phyloP scores from a whole-genome alignment of 2,113 vertebrate genomes.

The Thunnus maccoyii region DNA sequence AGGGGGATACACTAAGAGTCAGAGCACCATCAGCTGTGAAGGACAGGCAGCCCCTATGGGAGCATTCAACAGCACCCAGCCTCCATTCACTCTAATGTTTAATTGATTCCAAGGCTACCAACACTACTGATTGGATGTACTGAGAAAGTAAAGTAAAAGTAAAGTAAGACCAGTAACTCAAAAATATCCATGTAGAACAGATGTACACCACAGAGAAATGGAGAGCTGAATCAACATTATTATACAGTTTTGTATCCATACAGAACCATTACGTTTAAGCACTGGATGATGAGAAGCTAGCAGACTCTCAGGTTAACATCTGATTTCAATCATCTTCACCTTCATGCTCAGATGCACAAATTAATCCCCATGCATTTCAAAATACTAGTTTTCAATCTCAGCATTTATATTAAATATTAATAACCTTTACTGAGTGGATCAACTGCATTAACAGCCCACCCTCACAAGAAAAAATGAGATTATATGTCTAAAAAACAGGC shows the following conservation, averaged over 20 bases:
- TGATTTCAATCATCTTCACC: neutral
- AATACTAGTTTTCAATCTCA: neutral
- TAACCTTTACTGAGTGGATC: constrained; percentile 13
- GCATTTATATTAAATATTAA: neutral
- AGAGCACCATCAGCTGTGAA: constrained; percentile 11
- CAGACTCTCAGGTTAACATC: neutral
- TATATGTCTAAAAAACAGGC: too few relatives aligned
- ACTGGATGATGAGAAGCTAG: neutral
- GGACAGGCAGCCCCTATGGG: constrained; percentile 16
- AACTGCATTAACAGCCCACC: neutral
- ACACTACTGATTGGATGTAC: neutral
- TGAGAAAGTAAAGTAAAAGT: neutral
- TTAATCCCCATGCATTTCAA: too few relatives aligned
- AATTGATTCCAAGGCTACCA: constrained; percentile 14
- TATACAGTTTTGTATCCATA: too few relatives aligned
- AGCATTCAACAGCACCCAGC: constrained; percentile 19
- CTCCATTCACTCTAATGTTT: constrained; percentile 4
- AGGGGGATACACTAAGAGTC: neutral
- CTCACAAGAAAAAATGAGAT: too few relatives aligned
- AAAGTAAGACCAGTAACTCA: neutral
- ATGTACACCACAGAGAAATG: too few relatives aligned
- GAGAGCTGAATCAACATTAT: too few relatives aligned
- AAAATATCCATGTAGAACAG: too few relatives aligned
- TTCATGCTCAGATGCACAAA: neutral
- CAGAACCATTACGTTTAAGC: too few relatives aligned